Percentiles rank a stretch among this genome's conserved stretches.
These are phyloP conservation scores for Meliscaeva auricollis DNA, from an alignment of 2,888 invertebrate genomes.

Conservation along the genomic window DNA sequence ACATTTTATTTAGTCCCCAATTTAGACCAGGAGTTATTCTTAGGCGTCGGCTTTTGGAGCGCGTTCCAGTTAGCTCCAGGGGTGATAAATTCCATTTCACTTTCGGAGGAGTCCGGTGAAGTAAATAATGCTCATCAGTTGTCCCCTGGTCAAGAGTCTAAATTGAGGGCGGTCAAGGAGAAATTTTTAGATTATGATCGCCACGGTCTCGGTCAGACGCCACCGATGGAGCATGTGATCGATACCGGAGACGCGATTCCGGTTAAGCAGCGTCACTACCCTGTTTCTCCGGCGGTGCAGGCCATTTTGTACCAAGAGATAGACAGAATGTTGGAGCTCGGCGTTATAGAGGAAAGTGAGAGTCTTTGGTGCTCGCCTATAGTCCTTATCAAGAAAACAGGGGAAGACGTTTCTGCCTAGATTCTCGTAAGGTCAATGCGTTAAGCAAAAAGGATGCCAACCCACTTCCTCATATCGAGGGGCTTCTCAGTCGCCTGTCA, in stretches of 20 bases:
- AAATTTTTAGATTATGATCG: background rate
- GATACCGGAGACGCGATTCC: slow-evolving; percentile 6
- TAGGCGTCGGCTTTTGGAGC: background rate
- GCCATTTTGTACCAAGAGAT: background rate
- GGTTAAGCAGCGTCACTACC: slow-evolving; percentile 12
- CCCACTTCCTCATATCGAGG: slow-evolving; percentile 52
- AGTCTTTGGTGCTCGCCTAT: background rate
- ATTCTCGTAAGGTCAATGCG: slow-evolving; percentile 4
- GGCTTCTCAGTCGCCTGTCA: slow-evolving; percentile 57
- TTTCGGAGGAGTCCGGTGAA: background rate
- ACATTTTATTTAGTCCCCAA: background rate
- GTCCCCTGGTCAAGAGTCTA: background rate
- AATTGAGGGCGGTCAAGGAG: background rate
- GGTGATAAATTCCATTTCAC: background rate
- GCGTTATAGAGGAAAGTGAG: too few species aligned
- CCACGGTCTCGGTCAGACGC: background rate
- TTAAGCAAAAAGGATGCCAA: background rate
- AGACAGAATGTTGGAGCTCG: background rate
- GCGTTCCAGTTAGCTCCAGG: background rate
- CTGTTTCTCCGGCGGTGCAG: slow-evolving; percentile 4
- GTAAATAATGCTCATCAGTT: background rate
- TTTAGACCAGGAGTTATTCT: background rate
- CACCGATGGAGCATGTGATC: background rate
- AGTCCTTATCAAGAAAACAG: background rate
- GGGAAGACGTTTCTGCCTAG: background rate